Evolutionary conservation across 2,888 invertebrate genomes (phyloP), one percentile per base, ranked within the genome.

Genomic region (Aporophyla nigra): DNA sequence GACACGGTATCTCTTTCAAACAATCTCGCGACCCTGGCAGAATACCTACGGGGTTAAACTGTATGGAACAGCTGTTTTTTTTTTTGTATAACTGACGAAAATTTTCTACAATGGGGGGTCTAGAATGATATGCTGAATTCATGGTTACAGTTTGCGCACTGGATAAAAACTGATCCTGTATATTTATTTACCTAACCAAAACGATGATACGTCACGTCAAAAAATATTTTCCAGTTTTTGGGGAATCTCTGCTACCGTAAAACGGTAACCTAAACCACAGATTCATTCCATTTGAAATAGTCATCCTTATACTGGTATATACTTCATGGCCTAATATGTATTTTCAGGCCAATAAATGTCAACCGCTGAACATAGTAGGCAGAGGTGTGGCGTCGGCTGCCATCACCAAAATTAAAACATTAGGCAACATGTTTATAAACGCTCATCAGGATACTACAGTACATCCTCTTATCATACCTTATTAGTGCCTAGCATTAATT

Each of bases 401-500:
- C 58, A 71, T 24, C 7, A 24, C 16, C 21, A 16, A 51, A 73
- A 59, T n/a, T 43, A 16, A n/a, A 74, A 66, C 67, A 51, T 27
- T 74, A 46, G 9, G 2, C 27, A 46, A 43, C 27, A 59, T 51
- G n/a, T 7, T 49, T 43, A 27, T 9, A 1, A 56, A 12, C 10
- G 40, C 21, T 27, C n/a, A 33, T 10, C n/a, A 76, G 74, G 24
- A 75, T 51, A 62, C 14, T 14, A 27, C 49, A 40, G 40, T 1
- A 12, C 27, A 54, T 78, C 33, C 67, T 53, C n/a, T 24, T 46
- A 33, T 4, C 27, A 40, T 19, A 19, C 12, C 12, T 54, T 19
- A 78, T 78, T 61, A 61, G 12, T 24, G 10, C 19, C 19, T n/a
- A 53, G 33, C 5, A 72, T 46, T 54, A n/a, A 56, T 43, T 51